phyloP scores from a whole-genome alignment of 1,140 invertebrate species.

The Lysiphlebus fabarum region DNA sequence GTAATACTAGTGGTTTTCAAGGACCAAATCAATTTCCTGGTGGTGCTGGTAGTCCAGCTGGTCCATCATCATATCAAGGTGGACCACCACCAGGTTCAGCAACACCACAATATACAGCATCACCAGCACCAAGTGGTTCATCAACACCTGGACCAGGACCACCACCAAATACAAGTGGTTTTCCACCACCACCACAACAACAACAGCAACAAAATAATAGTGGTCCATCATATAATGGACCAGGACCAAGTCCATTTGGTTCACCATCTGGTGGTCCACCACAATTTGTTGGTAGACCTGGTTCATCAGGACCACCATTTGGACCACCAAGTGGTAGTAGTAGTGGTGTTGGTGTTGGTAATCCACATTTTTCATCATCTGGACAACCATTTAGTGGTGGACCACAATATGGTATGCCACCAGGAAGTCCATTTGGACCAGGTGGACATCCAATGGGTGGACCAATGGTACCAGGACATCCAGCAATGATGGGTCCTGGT shows the following conservation, averaged over 20 bases:
- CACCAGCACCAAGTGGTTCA: constrained; percentile 71
- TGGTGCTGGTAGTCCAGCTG: constrained; percentile 64
- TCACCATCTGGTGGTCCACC: constrained; percentile 65
- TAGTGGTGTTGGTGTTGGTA: constrained; percentile 59
- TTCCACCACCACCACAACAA: constrained; percentile 59
- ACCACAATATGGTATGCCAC: constrained; percentile 67
- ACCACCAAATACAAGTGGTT: constrained; percentile 60
- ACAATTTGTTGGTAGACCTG: constrained; percentile 64
- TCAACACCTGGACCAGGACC: constrained; percentile 68
- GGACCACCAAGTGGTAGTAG: constrained; percentile 53
- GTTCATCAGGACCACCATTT: constrained; percentile 68
- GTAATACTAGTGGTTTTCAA: constrained; percentile 57
- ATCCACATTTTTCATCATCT: constrained; percentile 65
- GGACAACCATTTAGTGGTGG: constrained; percentile 63
- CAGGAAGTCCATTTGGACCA: constrained; percentile 66
- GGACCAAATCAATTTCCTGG: constrained; percentile 63
- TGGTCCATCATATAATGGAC: constrained; percentile 65
- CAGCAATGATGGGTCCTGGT: constrained; percentile 65
- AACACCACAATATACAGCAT: constrained; percentile 72
- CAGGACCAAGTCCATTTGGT: constrained; percentile 62
- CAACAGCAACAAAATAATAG: constrained; percentile 49
- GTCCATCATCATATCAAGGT: constrained; percentile 59
- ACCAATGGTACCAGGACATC: constrained; percentile 61
- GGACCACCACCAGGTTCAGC: constrained; percentile 68
- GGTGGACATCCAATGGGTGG: constrained; percentile 62